Percentiles rank a stretch among this genome's conserved stretches.
These are phyloP conservation scores for Empidonax alnorum DNA, from an alignment of 2,113 vertebrate species.

Conservation along the genomic window DNA sequence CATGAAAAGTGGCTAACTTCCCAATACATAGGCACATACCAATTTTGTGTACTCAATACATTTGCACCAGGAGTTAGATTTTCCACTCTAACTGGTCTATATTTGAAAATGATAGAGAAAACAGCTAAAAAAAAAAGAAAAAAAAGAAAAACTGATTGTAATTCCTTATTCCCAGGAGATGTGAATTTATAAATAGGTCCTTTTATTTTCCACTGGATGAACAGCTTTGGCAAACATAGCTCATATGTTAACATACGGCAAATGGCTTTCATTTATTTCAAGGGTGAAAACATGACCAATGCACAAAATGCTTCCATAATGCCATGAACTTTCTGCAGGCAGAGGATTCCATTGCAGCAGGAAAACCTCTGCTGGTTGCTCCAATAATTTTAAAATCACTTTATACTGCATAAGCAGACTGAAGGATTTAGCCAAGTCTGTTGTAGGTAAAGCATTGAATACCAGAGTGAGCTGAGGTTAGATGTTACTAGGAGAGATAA, in stretches of 20 bases:
- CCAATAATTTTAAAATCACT: background rate
- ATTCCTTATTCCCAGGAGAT: background rate
- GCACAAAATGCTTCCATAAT: background rate
- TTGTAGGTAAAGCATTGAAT: background rate
- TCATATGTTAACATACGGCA: background rate
- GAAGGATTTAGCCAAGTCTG: background rate
- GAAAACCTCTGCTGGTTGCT: background rate
- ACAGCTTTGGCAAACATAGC: background rate
- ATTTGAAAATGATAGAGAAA: background rate
- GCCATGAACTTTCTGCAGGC: background rate
- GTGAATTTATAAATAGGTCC: background rate
- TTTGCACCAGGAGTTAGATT: background rate
- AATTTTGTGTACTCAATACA: slow-evolving; percentile 25
- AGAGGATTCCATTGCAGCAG: background rate
- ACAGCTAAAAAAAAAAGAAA: background rate
- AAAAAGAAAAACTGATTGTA: background rate
- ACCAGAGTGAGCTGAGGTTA: background rate
- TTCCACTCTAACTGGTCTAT: background rate
- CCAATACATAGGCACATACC: slow-evolving; percentile 4
- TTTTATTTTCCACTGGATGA: background rate
- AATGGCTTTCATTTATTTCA: background rate
- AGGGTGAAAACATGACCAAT: background rate
- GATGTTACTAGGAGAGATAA: background rate
- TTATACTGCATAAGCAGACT: background rate
- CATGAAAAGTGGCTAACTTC: slow-evolving; percentile 10